Percentiles rank a stretch among this genome's conserved stretches.
Evolutionary conservation across 2,888 invertebrate genomes (phyloP).

Genomic region (Hypselothyrea guttata): DNA sequence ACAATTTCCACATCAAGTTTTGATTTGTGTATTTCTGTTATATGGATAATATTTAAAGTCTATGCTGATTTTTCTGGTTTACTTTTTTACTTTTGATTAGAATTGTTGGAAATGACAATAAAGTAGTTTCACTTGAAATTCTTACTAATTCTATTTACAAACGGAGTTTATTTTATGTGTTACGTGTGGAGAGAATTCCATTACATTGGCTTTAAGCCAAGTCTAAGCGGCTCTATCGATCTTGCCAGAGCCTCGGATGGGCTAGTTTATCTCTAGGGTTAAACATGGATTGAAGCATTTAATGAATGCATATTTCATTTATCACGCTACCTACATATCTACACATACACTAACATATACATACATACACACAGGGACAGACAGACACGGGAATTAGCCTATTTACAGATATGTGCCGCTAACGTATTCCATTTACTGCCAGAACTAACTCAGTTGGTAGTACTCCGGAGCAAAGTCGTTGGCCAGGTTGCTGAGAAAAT

Average conservation of each 20-base stretch:
- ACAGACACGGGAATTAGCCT: constrained; percentile 38
- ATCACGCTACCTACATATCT: constrained; percentile 31
- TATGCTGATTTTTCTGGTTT: constrained; percentile 17
- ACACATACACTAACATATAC: constrained; percentile 10
- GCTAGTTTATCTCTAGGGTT: constrained; percentile 20
- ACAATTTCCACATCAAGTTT: constrained; percentile 45
- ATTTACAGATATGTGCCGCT: constrained; percentile 54
- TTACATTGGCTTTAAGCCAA: constrained; percentile 60
- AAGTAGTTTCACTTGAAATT: constrained; percentile 37
- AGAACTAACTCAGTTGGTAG: constrained; percentile 84
- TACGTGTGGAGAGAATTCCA: constrained; percentile 27
- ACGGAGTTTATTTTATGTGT: constrained; percentile 16
- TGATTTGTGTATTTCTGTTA: constrained; percentile 32
- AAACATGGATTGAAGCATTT: constrained; percentile 19
- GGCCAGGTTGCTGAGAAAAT: constrained; percentile 94
- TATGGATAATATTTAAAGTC: constrained; percentile 23
- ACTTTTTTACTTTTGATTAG: constrained; percentile 38
- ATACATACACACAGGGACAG: constrained; percentile 20
- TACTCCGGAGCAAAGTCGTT: constrained; percentile 97
- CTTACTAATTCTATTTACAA: constrained; percentile 68
- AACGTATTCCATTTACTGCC: constrained; percentile 50
- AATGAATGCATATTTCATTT: constrained; percentile 23
- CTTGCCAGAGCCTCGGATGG: constrained; percentile 15
- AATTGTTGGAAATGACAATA: constrained; percentile 44
- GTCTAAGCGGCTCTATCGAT: constrained; percentile 24